Evolutionary conservation across 2,797 vertebrate species (phyloP), one percentile per base, ranked within the genome.

Genomic region (Nyctalus aviator): DNA sequence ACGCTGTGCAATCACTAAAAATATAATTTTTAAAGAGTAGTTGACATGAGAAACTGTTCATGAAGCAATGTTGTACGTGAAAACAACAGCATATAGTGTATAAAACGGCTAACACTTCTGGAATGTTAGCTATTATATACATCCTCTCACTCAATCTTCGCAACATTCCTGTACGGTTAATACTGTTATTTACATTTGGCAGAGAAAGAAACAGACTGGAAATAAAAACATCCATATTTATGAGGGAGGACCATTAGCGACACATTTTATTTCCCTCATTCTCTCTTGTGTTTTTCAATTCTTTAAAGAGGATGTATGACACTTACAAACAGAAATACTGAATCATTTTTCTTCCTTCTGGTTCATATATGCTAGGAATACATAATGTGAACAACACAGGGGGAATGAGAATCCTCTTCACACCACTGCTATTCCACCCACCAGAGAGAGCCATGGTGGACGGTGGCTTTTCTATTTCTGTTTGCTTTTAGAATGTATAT

Each of bases 1-100:
- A 90, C 90, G 76, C 17, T 44, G 64, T 30, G 77, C 46, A 79
- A 62, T 90, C 93, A 83, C 84, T 76, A 71, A 92, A 72, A 90
- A 75, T 46, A 50, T 2, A 37, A 76, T 44, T 89, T 88, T 71
- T 44, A 84, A 90, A 94, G 75, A 76, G 55, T 1, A 35, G 37
- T 37, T 72, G 76, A 83, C 73, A 35, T 35, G 48, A 46, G 59
- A 94, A 90, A 76, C 23, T 35, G 7, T 79, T 53, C 59, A 62
- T 37, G 71, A 92, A 76, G 48, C 25, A 73, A 84, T 0, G 2
- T 17, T 50, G 0, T 84, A 76, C 85, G 72, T 87, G 53, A 84
- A 88, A 89, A 83, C 57, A 79, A 68, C 32, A 82, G 71, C 64
- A 17, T 12, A 27, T 66, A 78, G 57, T 15, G 32, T 87, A 35